These are phyloP conservation scores for Podilymbus podiceps DNA, from an alignment of 2,113 vertebrate genomes.

Conservation along the genomic window DNA sequence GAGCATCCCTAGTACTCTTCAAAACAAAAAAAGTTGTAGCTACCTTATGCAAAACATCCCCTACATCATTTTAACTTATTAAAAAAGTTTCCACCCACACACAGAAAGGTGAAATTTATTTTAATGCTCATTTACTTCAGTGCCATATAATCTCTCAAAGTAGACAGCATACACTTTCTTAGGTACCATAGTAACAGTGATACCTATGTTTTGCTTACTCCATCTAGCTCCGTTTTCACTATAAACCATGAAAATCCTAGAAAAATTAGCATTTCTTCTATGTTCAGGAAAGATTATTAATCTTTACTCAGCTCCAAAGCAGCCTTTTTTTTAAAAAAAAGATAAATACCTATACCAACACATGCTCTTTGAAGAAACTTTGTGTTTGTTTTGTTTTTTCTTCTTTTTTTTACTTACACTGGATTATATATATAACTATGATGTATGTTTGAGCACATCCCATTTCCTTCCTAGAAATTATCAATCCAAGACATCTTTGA, in stretches of 20 bases:
- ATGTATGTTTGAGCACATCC: not conserved
- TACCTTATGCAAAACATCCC: not conserved
- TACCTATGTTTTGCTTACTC: not conserved
- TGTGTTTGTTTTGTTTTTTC: not conserved
- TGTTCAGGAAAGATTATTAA: constrained; percentile 11
- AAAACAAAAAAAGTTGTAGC: not conserved
- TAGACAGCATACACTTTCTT: not conserved
- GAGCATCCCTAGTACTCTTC: not conserved
- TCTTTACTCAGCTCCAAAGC: not conserved
- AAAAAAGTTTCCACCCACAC: not conserved
- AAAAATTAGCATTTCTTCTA: constrained; percentile 28
- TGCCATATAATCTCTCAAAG: not conserved
- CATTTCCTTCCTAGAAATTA: constrained; percentile 37
- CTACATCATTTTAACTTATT: not conserved
- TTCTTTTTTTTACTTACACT: no score
- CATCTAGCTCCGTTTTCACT: not conserved
- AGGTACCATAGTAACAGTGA: constrained; percentile 21
- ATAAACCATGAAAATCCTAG: not conserved
- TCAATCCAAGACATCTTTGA: constrained; percentile 7
- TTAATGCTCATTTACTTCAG: not conserved
- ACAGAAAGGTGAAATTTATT: not conserved
- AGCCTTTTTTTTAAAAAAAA: not conserved
- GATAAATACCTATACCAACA: not conserved
- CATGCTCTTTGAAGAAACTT: not conserved
- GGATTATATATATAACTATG: not conserved